Percentiles rank a stretch among this genome's conserved stretches.
Conservation (phyloP, 2,113 vertebrate genomes). For the Junco hyemalis region DNA sequence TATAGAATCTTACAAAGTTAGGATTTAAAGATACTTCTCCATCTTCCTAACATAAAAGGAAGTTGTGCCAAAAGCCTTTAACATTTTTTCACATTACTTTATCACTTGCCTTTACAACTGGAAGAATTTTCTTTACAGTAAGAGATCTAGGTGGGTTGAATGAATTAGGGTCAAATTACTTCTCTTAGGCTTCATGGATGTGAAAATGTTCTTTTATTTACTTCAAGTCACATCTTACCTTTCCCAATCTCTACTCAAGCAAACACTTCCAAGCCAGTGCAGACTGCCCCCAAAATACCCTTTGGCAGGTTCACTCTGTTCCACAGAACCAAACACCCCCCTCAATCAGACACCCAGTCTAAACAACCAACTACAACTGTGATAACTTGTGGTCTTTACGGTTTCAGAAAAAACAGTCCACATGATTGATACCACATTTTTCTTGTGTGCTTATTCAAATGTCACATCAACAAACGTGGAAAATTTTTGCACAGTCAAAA, state of each 20-base stretch:
- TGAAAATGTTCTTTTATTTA: neutral
- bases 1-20: neutral
- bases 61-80: neutral
- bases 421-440: neutral
- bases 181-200: neutral
- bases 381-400: neutral
- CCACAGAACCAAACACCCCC: neutral
- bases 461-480: fast-evolving
- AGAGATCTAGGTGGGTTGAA: neutral
- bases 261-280: neutral
- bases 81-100: neutral
- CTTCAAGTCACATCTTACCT: neutral
- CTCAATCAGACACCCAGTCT: neutral
- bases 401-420: neutral
- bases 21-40: neutral
- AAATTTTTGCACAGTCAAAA: neutral
- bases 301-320: neutral
- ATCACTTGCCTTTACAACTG: neutral
- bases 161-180: neutral
- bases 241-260: neutral
- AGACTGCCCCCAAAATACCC: neutral
- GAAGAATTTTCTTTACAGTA: neutral
- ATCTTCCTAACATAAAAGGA: neutral
- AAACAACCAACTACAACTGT: neutral
- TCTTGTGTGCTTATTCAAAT: neutral